phyloP scores from a whole-genome alignment of 2,888 invertebrate species.

The Chrysopilus asiliformis region DNA sequence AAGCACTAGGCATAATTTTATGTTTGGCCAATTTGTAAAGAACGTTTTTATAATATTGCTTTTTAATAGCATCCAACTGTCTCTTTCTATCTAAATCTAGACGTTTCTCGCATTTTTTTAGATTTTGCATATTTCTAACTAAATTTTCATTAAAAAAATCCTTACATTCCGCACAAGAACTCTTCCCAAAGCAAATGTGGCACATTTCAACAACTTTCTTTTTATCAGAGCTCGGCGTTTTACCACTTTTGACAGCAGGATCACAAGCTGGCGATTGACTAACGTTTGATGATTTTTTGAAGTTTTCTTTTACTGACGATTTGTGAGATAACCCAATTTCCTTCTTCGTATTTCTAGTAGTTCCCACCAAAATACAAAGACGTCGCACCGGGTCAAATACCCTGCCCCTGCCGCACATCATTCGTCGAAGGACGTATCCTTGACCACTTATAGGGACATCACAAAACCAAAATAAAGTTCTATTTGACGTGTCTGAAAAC shows the following conservation, averaged over 20 bases:
- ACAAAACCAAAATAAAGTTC: constrained; percentile 17
- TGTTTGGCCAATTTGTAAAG: too few relatives aligned
- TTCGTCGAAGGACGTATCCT: constrained; percentile 15
- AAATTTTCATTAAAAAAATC: too few relatives aligned
- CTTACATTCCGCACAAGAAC: not conserved
- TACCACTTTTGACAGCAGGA: constrained; percentile 11
- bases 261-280: not conserved
- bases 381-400: constrained; percentile 13
- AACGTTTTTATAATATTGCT: not conserved
- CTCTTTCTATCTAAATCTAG: too few relatives aligned
- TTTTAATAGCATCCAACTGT: not conserved
- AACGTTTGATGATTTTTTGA: not conserved
- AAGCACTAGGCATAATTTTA: not conserved
- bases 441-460: constrained; percentile 15
- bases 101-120: not conserved
- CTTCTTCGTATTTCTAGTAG: constrained; percentile 7
- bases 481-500: constrained; percentile 13
- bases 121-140: not conserved
- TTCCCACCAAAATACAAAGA: constrained; percentile 15
- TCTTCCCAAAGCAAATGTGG: constrained; percentile 13
- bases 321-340: not conserved
- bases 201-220: constrained; percentile 14
- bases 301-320: not conserved
- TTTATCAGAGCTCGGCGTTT: too few relatives aligned
- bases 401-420: constrained; percentile 15